phyloP scores from a whole-genome alignment of 2,797 vertebrate species.

The Tapera naevia region DNA sequence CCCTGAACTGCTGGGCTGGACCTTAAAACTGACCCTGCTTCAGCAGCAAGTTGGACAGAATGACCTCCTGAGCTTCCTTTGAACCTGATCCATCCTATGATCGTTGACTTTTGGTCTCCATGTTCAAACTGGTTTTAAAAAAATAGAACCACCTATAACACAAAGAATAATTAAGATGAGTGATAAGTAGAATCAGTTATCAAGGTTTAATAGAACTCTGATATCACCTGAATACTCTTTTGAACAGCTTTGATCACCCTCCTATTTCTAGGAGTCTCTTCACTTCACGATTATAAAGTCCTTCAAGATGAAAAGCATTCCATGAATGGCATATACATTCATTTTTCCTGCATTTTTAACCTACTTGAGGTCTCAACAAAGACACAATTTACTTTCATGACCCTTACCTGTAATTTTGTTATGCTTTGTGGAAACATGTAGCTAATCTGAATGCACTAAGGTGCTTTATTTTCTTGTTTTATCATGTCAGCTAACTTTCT shows the following conservation, averaged over 20 bases:
- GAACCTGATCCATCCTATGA: accelerated
- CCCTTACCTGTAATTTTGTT: constrained; percentile 45
- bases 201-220: neutral
- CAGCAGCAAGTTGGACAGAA: neutral
- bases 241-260: constrained; percentile 55
- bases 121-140: neutral
- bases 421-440: neutral
- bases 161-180: constrained; percentile 10
- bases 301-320: constrained; percentile 27
- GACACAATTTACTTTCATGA: neutral
- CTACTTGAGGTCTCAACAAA: constrained; percentile 23
- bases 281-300: neutral
- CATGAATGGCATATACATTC: constrained; percentile 25
- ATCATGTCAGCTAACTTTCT: neutral
- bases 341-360: constrained; percentile 33
- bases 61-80: neutral
- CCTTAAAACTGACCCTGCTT: neutral
- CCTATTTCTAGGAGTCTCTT: neutral
- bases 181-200: neutral
- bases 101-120: neutral
- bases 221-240: neutral
- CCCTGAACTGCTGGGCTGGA: neutral
- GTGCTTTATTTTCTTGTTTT: constrained; percentile 22
- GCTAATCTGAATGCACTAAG: neutral
- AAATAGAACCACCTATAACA: neutral